A percentile compares a stretch with the other conserved stretches of the same genome.
phyloP scores from a whole-genome alignment of 2,113 vertebrate species.

The Saiga tatarica region DNA sequence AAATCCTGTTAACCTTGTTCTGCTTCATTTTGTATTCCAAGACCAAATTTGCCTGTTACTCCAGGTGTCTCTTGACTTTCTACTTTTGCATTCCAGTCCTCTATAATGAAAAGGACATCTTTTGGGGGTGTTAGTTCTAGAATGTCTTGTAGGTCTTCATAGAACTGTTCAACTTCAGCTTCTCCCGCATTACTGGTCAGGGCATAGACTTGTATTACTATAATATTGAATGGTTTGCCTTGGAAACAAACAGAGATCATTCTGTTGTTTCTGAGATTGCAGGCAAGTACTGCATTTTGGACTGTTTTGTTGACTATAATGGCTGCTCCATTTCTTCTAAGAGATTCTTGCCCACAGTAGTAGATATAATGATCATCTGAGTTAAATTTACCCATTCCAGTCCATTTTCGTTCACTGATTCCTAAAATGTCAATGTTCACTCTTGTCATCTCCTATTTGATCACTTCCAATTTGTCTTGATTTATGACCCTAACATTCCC shows the following conservation, averaged over 20 bases:
- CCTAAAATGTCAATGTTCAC: neutral
- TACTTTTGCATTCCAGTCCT: neutral
- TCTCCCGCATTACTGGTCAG: no score
- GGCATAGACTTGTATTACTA: no score
- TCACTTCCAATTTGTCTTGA: neutral
- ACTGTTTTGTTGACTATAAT: neutral
- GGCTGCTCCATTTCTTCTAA: neutral
- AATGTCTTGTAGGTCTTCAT: neutral
- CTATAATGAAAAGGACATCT: neutral
- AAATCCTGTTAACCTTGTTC: neutral
- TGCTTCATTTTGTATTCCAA: neutral
- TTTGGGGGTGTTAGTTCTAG: neutral
- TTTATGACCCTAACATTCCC: neutral
- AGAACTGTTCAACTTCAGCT: neutral
- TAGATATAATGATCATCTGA: neutral
- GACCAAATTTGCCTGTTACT: neutral
- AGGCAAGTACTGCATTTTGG: neutral
- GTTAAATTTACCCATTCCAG: neutral
- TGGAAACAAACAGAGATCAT: neutral
- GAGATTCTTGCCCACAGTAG: neutral
- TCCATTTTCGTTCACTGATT: neutral
- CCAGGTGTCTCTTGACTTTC: neutral
- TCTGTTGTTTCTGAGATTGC: neutral
- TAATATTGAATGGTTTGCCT: neutral
- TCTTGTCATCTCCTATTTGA: neutral